Percentiles rank a stretch among this genome's conserved stretches.
Evolutionary conservation across 2,797 vertebrate genomes (phyloP).

Genomic region (Trachops cirrhosus): DNA sequence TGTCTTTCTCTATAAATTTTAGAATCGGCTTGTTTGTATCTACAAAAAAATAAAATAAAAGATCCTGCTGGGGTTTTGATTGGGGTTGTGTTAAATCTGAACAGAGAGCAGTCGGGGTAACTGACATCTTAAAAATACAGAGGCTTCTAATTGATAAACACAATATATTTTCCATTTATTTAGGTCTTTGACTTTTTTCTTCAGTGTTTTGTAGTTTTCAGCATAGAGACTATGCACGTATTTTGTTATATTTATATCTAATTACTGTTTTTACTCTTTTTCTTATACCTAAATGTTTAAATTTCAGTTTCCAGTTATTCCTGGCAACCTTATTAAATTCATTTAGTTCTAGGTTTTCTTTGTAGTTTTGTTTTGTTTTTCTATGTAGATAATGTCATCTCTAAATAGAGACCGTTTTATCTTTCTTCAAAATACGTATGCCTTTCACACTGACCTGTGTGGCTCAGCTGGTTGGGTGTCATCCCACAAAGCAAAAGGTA

Average conservation of each 20-base stretch:
- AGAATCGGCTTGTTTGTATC: not conserved
- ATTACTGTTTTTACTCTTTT: not conserved
- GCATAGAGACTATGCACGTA: not conserved
- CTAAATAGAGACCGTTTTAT: not conserved
- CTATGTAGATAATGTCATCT: not conserved
- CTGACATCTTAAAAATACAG: not conserved
- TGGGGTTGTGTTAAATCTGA: not conserved
- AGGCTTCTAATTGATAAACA: not conserved
- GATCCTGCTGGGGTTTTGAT: not conserved
- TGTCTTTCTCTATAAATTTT: conserved; percentile 13
- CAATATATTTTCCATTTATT: not conserved
- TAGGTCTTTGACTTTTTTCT: not conserved
- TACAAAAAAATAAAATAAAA: not conserved
- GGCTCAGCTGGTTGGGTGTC: no score
- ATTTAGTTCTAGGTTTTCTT: not conserved
- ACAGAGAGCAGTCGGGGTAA: not conserved
- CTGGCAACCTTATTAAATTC: not conserved
- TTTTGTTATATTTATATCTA: not conserved
- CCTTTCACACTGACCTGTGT: no score
- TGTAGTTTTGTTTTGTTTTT: not conserved
- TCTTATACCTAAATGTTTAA: not conserved
- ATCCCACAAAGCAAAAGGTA: no score
- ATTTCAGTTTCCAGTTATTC: not conserved
- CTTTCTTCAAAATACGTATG: not conserved
- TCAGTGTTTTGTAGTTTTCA: not conserved